Evolutionary conservation across 2,797 vertebrate genomes (phyloP).

Genomic region (Paramormyrops hopkinsi): DNA sequence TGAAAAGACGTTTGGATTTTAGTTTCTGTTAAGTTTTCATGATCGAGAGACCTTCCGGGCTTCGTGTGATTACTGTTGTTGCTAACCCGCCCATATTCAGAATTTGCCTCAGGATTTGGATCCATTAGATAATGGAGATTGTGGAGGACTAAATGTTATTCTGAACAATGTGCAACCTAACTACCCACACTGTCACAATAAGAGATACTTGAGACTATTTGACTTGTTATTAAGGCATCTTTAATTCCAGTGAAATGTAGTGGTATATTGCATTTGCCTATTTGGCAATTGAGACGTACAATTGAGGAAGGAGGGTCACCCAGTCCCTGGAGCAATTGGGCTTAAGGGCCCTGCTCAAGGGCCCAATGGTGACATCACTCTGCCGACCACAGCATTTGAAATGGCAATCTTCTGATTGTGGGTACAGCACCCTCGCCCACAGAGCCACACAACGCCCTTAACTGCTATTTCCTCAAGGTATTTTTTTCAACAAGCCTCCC

Average conservation of each 20-base stretch:
- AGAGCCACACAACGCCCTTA: neutral
- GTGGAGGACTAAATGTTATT: neutral
- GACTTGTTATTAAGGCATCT: neutral
- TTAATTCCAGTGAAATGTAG: neutral
- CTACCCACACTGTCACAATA: neutral
- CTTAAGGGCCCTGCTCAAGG: neutral
- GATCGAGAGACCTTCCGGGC: slow-evolving; percentile 8
- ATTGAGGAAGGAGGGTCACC: neutral
- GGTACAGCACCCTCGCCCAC: neutral
- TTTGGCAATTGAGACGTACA: neutral
- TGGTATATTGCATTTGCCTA: neutral
- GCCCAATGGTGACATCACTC: neutral
- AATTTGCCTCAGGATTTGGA: slow-evolving; percentile 1
- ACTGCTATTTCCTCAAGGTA: neutral
- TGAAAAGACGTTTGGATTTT: neutral
- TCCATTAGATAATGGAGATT: neutral
- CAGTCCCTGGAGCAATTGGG: neutral
- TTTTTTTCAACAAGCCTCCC: neutral
- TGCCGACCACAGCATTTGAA: neutral
- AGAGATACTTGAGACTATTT: neutral
- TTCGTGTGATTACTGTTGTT: neutral
- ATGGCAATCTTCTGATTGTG: neutral
- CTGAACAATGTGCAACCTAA: slow-evolving; percentile 7
- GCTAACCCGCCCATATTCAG: slow-evolving; percentile 1
- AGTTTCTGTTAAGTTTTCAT: neutral